Evolutionary conservation across 2,888 invertebrate genomes (phyloP).

Genomic region (Callyntrura guangdongensis): DNA sequence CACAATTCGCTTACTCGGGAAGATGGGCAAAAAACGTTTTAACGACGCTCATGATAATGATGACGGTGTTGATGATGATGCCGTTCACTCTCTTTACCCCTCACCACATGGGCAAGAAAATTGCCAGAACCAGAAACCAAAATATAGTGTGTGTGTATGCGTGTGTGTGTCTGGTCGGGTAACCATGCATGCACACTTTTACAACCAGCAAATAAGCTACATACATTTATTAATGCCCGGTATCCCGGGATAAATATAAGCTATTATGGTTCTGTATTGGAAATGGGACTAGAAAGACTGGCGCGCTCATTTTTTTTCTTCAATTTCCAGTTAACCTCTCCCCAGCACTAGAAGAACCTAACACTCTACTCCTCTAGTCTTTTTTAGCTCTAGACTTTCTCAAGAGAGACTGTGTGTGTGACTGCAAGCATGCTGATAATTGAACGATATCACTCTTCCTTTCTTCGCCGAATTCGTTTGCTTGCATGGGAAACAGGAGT

Average conservation of each 20-base stretch:
- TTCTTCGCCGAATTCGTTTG: conserved; percentile 25
- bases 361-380: neutral
- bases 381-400: neutral
- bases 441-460: conserved; percentile 72
- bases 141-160: neutral
- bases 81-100: neutral
- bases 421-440: conserved; percentile 63
- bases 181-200: neutral
- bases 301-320: conserved; percentile 35
- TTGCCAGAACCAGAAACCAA: conserved; percentile 6
- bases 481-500: conserved; percentile 34
- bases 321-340: conserved; percentile 33
- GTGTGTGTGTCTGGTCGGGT: neutral
- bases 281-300: neutral
- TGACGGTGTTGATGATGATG: conserved; percentile 21
- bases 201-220: conserved; percentile 14
- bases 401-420: neutral
- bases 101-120: neutral
- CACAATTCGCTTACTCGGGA: conserved; percentile 17
- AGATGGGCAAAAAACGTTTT: conserved; percentile 45
- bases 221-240: neutral
- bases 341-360: neutral
- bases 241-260: neutral
- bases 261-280: neutral
- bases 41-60: conserved; percentile 51